Percentiles rank a stretch among this genome's conserved stretches.
These are phyloP conservation scores for Lasioglossum malachurum DNA, from an alignment of 2,888 invertebrate genomes.

Conservation along the genomic window DNA sequence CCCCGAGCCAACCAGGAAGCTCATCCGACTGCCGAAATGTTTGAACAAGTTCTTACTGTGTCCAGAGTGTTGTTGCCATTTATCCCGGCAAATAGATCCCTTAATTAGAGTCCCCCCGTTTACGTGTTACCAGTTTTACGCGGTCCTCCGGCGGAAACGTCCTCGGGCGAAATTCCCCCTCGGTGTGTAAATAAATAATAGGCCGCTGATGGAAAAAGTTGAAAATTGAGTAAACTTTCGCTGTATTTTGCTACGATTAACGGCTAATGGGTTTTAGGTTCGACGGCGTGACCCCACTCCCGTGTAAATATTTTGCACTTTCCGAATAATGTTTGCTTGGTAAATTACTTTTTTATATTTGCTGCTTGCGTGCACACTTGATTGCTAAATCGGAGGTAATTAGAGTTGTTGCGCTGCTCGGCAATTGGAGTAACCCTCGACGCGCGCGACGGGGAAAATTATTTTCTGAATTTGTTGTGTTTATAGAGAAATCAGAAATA, in stretches of 20 bases:
- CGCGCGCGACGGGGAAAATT: neutral
- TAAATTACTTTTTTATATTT: neutral
- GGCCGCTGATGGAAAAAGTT: conserved; percentile 19
- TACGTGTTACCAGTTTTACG: neutral
- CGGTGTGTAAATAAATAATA: conserved; percentile 12
- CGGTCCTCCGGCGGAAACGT: neutral
- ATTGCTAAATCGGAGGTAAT: neutral
- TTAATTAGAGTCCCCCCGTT: conserved; percentile 17
- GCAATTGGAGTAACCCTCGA: neutral
- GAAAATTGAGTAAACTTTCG: neutral
- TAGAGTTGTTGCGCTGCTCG: neutral
- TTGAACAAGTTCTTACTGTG: neutral
- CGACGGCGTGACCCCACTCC: neutral
- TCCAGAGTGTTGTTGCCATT: conserved; percentile 26
- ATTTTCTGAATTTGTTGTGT: neutral
- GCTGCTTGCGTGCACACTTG: neutral
- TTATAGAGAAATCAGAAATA: neutral
- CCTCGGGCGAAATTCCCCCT: neutral
- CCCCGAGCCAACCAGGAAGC: conserved; percentile 14
- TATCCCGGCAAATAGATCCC: conserved; percentile 35
- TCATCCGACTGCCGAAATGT: conserved; percentile 17
- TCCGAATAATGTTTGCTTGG: neutral
- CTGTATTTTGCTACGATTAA: conserved; percentile 14
- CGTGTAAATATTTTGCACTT: neutral
- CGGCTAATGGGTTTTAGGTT: neutral